A percentile compares a stretch with the other conserved stretches of the same genome.
Evolutionary conservation across 2,797 vertebrate species (phyloP).

Genomic region (Ctenochaetus hawaiiensis): DNA sequence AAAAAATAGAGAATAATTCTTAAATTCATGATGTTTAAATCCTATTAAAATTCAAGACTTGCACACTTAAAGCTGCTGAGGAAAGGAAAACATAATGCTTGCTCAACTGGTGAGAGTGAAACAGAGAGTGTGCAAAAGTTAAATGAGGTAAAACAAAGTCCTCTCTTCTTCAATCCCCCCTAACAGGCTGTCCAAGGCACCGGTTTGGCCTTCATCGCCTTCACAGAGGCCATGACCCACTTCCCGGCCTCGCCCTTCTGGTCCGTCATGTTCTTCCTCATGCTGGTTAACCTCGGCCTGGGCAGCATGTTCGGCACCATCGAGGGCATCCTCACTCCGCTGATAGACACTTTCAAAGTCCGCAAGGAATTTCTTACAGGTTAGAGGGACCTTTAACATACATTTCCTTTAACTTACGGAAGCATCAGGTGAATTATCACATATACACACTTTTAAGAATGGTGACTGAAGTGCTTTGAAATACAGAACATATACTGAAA

Average conservation of each 20-base stretch:
- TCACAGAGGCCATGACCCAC: conserved; percentile 99
- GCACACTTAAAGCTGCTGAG: conserved; percentile 5
- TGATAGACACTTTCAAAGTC: conserved; percentile 96
- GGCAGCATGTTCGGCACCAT: conserved; percentile 99
- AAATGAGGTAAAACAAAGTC: neutral
- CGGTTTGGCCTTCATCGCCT: conserved; percentile 97
- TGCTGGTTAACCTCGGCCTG: conserved; percentile 96
- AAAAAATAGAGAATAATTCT: neutral
- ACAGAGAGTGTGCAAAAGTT: no score
- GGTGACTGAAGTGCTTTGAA: neutral
- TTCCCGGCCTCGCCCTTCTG: conserved; percentile 98
- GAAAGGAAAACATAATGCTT: neutral
- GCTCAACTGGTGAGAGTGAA: neutral
- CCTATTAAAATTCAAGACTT: neutral
- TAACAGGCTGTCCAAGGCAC: conserved; percentile 95
- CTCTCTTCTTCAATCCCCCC: neutral
- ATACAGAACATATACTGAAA: no score
- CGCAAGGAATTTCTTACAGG: conserved; percentile 96
- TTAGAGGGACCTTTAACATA: conserved; percentile 50
- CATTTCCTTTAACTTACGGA: neutral
- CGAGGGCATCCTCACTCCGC: conserved; percentile 95
- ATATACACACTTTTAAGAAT: neutral
- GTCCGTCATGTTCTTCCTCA: conserved; percentile 99
- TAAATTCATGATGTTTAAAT: neutral
- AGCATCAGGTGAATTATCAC: neutral